These are phyloP conservation scores for Porites lobata DNA, from an alignment of 92 coral and sea anemone genomes.

Conservation along the genomic window DNA sequence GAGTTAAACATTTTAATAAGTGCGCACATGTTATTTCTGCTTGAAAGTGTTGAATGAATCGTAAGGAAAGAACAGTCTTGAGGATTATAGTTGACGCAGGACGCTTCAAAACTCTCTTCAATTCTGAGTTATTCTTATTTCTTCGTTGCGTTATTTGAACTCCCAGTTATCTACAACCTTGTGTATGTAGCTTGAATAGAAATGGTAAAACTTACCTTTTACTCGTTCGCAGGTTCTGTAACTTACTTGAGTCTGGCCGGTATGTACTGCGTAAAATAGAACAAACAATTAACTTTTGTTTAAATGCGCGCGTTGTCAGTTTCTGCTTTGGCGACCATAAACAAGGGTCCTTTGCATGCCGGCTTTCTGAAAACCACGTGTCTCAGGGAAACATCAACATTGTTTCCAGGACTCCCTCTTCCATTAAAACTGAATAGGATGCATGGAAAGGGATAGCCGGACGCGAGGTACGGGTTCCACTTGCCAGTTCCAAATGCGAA, in stretches of 20 bases:
- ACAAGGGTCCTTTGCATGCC: conserved; percentile 6
- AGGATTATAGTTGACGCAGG: neutral
- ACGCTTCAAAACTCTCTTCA: neutral
- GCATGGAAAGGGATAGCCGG: too few relatives aligned
- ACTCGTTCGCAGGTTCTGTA: neutral
- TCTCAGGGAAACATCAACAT: neutral
- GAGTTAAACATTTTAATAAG: too few relatives aligned
- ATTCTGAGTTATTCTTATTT: neutral
- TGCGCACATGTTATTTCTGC: neutral
- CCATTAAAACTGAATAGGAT: too few relatives aligned
- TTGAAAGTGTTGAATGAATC: neutral
- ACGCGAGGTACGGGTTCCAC: too few relatives aligned
- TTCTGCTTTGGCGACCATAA: neutral
- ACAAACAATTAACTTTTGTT: conserved; percentile 10
- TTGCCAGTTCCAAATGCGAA: too few relatives aligned
- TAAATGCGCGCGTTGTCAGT: neutral
- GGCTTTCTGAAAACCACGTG: neutral
- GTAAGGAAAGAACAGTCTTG: neutral
- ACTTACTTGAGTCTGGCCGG: neutral
- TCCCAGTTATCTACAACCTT: neutral
- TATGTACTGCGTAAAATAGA: neutral
- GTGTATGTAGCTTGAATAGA: neutral
- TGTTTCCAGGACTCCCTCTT: conserved; percentile 3
- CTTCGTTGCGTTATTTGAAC: neutral
- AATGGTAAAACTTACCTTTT: conserved; percentile 4